Percentiles rank a stretch among this genome's conserved stretches.
Conservation (phyloP, 1,140 invertebrate genomes). For the Melanaphis sacchari region DNA sequence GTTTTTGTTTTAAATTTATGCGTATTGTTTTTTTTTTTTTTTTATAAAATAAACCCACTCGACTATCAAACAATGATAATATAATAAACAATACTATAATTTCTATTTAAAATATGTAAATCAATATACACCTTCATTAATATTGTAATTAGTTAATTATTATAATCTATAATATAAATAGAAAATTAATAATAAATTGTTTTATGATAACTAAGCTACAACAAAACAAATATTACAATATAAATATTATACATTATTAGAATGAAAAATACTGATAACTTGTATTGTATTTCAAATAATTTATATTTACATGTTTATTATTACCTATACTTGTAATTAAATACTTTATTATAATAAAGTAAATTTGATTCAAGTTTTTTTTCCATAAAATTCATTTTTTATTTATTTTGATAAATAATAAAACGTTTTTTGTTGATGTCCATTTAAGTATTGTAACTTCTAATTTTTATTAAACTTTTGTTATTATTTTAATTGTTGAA, state of each 20-base stretch:
- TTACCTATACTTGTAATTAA: neutral
- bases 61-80: neutral
- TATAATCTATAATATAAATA: neutral
- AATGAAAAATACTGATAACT: neutral
- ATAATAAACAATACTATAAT: slow-evolving; percentile 18
- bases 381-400: neutral
- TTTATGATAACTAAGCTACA: neutral
- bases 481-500: neutral
- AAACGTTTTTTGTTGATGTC: too few species aligned
- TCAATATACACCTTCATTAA: neutral
- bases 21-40: neutral
- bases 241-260: neutral
- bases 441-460: too few species aligned
- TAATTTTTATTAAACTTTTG: neutral
- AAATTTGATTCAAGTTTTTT: neutral
- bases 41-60: neutral
- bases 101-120: neutral
- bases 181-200: neutral
- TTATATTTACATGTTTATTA: neutral
- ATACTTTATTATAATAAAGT: neutral
- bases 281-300: neutral
- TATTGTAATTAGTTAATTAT: neutral
- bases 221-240: neutral
- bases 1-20: slow-evolving; percentile 12
- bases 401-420: too few species aligned